Conservation (phyloP, 2,113 vertebrate genomes). For the Terrapene triunguis region DNA sequence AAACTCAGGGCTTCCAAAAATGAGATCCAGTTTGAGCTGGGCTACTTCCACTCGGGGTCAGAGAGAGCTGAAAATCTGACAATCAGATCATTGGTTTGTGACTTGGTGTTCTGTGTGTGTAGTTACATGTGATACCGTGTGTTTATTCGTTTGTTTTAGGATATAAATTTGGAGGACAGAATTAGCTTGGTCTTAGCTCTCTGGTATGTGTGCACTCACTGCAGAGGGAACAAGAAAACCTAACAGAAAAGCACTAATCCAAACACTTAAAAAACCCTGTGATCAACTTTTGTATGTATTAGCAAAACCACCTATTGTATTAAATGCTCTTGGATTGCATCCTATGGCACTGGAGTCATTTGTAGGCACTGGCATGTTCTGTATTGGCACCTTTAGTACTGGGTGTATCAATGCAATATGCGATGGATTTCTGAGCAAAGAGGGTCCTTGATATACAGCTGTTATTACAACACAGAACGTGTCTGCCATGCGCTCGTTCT, state of each 20-base stretch:
- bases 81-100: conserved; percentile 41
- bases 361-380: not conserved
- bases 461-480: not conserved
- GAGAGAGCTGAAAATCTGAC: not conserved
- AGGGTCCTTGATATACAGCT: not conserved
- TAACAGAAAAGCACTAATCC: not conserved
- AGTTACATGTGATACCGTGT: not conserved
- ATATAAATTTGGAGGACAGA: not conserved
- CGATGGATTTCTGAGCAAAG: not conserved
- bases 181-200: not conserved
- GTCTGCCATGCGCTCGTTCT: not conserved
- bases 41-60: conserved; percentile 27
- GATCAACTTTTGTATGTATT: not conserved
- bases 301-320: not conserved
- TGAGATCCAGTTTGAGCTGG: conserved; percentile 5
- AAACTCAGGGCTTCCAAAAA: conserved; percentile 31
- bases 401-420: not conserved
- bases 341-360: not conserved
- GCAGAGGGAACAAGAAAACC: not conserved
- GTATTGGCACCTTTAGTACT: conserved; percentile 12
- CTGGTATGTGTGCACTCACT: not conserved
- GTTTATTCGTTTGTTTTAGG: not conserved
- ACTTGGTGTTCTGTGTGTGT: conserved; percentile 6
- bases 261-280: not conserved
- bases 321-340: conserved; percentile 11